Base-by-base conservation (phyloP, 92 coral and sea anemone species). In the Siderastrea siderea region DNA sequence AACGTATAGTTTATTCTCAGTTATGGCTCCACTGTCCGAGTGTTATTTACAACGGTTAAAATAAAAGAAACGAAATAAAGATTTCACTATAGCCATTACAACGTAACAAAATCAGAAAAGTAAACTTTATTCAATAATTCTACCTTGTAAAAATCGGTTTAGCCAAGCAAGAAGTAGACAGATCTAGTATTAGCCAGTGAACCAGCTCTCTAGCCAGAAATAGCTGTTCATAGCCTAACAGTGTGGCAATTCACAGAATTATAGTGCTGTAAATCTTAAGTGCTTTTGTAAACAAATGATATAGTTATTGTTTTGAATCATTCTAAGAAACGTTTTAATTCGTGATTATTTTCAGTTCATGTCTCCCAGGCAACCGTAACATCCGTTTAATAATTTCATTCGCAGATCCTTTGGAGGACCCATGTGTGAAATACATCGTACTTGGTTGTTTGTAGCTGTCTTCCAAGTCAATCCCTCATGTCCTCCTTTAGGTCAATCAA, bases 31-130 rank as follows among this genome's bases (percentile, higher is more conserved):
- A 48, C 77, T 71, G 44, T 6, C 26, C 19, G 47, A 17, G 57
- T 67, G 59, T 63, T 79, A 79, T 80, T 80, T 80, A 80, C 78
- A 82, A 69, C 58, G 57, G 52, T 45, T 82, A 60, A 70, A 45
- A 46, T 70, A 52, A 58, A 71, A 62, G 68, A 57, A 70, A 46
- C 75, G 46, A 57, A 38, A 47, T 47, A 26, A 6, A 69, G 10
- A 16, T 70, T 8, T 50, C 48, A 6, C 63, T 46, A 26, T 50
- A 80, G 12, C 17, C 12, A 8, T 54, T 2, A 79, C 74, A 61
- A 49, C 45, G 2, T 8, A 50, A 50, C 58, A 26, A 79, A 64
- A 17, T 16, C 43, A 49, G 48, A 10, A 55, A 54, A 19, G 17
- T 14, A 74, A 74, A 53, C 11, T n/a, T 14, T 15, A 71, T 2